These are phyloP conservation scores for Siphonodentalium dalli DNA, from an alignment of 2,888 invertebrate genomes.

Conservation along the genomic window DNA sequence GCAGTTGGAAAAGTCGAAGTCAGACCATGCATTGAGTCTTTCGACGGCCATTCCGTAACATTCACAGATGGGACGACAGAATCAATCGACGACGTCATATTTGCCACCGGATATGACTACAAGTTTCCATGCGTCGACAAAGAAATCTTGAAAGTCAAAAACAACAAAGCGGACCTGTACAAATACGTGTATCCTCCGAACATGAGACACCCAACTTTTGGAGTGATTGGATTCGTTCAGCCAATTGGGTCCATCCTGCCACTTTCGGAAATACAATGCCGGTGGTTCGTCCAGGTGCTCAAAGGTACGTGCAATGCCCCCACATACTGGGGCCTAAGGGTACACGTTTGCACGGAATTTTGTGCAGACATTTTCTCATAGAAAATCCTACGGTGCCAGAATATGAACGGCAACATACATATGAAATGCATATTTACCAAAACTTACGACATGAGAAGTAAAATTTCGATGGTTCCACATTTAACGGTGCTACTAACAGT, in stretches of 20 bases:
- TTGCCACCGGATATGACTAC: slow-evolving; percentile 66
- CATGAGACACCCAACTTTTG: slow-evolving; percentile 55
- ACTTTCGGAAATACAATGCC: slow-evolving; percentile 65
- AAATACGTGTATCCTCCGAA: slow-evolving; percentile 65
- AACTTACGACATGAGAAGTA: too few relatives aligned
- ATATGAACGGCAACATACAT: too few relatives aligned
- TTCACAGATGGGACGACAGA: slow-evolving; percentile 57
- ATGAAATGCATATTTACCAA: too few relatives aligned
- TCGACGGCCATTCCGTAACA: slow-evolving; percentile 45
- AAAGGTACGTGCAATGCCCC: slow-evolving; percentile 54
- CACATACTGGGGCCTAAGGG: too few relatives aligned
- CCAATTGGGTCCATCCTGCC: slow-evolving; percentile 66
- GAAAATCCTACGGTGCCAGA: too few relatives aligned
- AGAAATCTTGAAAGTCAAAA: slow-evolving; percentile 38
- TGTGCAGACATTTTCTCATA: too few relatives aligned
- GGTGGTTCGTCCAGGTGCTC: slow-evolving; percentile 52
- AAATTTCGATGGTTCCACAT: too few relatives aligned
- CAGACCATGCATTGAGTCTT: slow-evolving; percentile 51
- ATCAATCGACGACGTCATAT: slow-evolving; percentile 59
- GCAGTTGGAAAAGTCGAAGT: slow-evolving; percentile 61
- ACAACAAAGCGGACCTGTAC: slow-evolving; percentile 63
- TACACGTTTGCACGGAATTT: too few relatives aligned
- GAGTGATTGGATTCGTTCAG: slow-evolving; percentile 64
- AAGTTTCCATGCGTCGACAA: slow-evolving; percentile 57
- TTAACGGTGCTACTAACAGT: too few relatives aligned